phyloP scores from a whole-genome alignment of 1,140 invertebrate genomes.

The Octopus sinensis region DNA sequence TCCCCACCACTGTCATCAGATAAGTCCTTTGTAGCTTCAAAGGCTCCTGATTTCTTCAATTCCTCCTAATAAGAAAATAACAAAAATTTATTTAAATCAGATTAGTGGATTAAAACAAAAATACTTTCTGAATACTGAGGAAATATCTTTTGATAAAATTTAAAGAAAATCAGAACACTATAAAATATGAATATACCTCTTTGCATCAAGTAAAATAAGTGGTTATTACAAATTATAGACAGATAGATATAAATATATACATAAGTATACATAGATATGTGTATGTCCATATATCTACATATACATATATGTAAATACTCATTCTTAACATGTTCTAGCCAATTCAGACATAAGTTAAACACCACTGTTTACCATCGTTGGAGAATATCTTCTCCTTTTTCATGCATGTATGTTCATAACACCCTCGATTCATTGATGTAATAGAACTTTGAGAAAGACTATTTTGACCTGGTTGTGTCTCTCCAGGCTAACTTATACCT shows the following conservation, averaged over 20 bases:
- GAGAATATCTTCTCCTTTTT: too few species aligned
- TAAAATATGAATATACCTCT: neutral
- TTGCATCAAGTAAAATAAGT: neutral
- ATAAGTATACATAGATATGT: neutral
- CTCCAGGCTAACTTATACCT: too few species aligned
- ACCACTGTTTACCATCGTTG: too few species aligned
- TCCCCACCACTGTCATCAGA: slow-evolving; percentile 14
- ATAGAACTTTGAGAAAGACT: too few species aligned
- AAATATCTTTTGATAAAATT: neutral
- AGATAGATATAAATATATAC: neutral
- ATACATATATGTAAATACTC: too few species aligned
- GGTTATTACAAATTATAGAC: neutral
- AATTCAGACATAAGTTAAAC: too few species aligned
- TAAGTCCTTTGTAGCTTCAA: slow-evolving; percentile 13
- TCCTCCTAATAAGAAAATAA: slow-evolving; percentile 9
- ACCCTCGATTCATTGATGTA: too few species aligned
- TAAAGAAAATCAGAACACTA: neutral
- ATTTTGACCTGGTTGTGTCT: too few species aligned
- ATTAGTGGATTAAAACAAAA: neutral
- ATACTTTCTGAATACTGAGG: neutral
- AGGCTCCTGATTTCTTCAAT: slow-evolving; percentile 6
- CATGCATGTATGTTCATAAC: too few species aligned
- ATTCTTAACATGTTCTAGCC: too few species aligned
- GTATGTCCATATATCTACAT: too few species aligned
- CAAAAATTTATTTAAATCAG: neutral